phyloP scores from a whole-genome alignment of 2,888 invertebrate species.

The Sarcophaga caerulescens region DNA sequence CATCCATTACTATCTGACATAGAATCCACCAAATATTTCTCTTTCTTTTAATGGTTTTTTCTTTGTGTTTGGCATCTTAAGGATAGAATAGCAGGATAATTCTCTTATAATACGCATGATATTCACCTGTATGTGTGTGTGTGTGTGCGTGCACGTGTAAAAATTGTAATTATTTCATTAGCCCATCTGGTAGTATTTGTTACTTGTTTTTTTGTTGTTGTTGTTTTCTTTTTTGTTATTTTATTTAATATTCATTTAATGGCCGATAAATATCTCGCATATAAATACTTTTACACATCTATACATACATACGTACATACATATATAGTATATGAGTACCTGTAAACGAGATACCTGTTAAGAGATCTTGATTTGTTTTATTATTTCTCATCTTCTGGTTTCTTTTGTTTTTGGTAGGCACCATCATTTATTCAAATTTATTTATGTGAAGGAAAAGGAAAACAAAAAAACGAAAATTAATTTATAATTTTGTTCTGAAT shows the following conservation, averaged over 20 bases:
- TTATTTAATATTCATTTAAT: conserved; percentile 60
- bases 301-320: neutral
- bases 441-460: neutral
- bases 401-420: neutral
- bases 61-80: no score
- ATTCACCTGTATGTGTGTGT: no score
- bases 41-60: neutral
- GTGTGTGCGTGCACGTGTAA: no score
- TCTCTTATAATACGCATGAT: no score
- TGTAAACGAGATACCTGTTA: conserved; percentile 20
- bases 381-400: neutral
- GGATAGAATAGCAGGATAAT: no score
- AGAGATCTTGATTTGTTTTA: conserved; percentile 29
- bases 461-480: conserved; percentile 42
- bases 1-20: neutral
- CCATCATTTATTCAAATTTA: conserved; percentile 45
- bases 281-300: neutral
- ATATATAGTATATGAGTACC: neutral
- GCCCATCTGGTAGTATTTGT: conserved; percentile 18
- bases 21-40: neutral
- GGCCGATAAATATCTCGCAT: conserved; percentile 33
- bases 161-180: conserved; percentile 58
- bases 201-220: neutral
- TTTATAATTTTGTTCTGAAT: conserved; percentile 26
- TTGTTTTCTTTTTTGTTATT: conserved; percentile 13